Evolutionary conservation across 2,888 invertebrate species (phyloP).

Genomic region (Hydropsyche betteni): DNA sequence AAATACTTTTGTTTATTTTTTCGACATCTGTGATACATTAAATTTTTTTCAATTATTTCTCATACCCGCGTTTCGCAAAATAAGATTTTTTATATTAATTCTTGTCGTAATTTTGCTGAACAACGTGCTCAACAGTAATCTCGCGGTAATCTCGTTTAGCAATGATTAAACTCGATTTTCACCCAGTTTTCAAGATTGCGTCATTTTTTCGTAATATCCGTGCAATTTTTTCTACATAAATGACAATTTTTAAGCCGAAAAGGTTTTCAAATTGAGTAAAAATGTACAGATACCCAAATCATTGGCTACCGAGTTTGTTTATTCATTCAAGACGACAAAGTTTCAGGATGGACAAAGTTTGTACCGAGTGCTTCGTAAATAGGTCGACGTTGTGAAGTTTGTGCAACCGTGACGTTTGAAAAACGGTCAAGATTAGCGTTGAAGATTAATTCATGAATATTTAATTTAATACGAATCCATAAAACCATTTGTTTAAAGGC

Average conservation of each 20-base stretch:
- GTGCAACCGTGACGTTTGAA: conserved; percentile 21
- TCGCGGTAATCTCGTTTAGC: conserved; percentile 22
- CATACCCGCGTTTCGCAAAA: too few relatives aligned
- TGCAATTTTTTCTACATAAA: background rate
- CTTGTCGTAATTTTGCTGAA: conserved; percentile 18
- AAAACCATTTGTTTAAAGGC: background rate
- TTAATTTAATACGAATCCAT: background rate
- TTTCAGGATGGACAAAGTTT: conserved; percentile 8
- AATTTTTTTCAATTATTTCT: too few relatives aligned
- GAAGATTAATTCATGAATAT: conserved; percentile 23
- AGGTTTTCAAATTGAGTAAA: background rate
- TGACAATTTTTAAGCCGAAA: background rate
- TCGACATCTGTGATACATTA: too few relatives aligned
- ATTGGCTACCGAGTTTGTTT: background rate
- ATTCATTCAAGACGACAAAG: background rate
- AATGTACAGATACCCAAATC: background rate
- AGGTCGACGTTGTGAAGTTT: conserved; percentile 6
- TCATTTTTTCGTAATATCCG: background rate
- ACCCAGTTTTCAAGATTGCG: conserved; percentile 15
- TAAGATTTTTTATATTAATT: background rate
- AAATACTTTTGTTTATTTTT: too few relatives aligned
- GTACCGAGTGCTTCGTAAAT: background rate
- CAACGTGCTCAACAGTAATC: conserved; percentile 27
- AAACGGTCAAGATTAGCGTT: conserved; percentile 11
- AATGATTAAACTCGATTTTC: conserved; percentile 12